Evolutionary conservation across 2,797 vertebrate species (phyloP).

Genomic region (Silurus aristotelis): DNA sequence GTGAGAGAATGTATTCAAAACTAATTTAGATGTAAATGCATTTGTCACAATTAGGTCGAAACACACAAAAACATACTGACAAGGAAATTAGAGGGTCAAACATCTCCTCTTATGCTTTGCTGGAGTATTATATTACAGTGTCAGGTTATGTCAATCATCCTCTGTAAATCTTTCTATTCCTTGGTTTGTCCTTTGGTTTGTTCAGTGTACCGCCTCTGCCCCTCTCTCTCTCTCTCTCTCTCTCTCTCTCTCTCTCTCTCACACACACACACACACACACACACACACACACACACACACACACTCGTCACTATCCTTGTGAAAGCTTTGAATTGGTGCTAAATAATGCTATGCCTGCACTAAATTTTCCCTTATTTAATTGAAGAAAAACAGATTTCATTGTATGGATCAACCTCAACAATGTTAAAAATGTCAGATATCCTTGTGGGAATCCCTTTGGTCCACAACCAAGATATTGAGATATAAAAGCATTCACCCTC

Average conservation of each 20-base stretch:
- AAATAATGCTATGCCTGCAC: not conserved
- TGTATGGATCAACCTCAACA: not conserved
- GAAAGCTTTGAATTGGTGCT: not conserved
- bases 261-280: constrained; percentile 32
- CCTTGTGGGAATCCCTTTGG: not conserved
- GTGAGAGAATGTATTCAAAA: not conserved
- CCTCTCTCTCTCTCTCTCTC: not conserved
- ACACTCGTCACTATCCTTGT: not conserved
- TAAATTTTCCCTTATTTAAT: not conserved
- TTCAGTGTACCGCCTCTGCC: constrained; percentile 27
- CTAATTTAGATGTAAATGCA: not conserved
- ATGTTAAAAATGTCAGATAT: not conserved
- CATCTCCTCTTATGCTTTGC: constrained; percentile 31
- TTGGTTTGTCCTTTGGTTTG: constrained; percentile 34
- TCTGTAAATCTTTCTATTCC: constrained; percentile 51
- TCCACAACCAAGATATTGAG: not conserved
- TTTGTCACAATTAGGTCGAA: not conserved
- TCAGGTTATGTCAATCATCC: constrained; percentile 51
- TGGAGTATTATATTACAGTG: constrained; percentile 48
- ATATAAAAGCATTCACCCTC: not conserved
- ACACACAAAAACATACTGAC: not conserved
- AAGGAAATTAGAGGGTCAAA: not conserved
- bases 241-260: not conserved
- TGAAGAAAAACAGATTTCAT: not conserved
- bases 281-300: constrained; percentile 8